These are phyloP conservation scores for Phragmatobia fuliginosa DNA, from an alignment of 2,888 invertebrate genomes.

Conservation along the genomic window DNA sequence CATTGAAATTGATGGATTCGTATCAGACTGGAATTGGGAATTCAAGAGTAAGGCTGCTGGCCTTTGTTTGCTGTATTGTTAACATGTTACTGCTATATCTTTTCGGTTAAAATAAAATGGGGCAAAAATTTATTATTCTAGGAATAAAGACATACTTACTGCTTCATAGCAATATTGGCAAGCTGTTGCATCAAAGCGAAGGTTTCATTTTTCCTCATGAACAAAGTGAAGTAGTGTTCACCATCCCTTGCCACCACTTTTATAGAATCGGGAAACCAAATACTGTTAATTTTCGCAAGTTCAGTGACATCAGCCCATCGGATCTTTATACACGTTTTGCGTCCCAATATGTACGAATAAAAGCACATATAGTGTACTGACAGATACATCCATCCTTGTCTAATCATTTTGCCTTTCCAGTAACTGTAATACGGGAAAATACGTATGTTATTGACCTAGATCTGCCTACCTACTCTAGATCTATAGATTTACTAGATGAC, in stretches of 20 bases:
- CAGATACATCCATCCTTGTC: slow-evolving; percentile 99
- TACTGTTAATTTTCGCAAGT: slow-evolving; percentile 91
- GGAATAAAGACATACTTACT: slow-evolving; percentile 78
- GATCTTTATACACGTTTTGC: slow-evolving; percentile 94
- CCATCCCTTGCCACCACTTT: slow-evolving; percentile 94
- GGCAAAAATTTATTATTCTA: neutral
- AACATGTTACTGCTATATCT: neutral
- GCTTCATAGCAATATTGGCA: slow-evolving; percentile 98
- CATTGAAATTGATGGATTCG: too few relatives aligned
- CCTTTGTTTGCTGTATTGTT: neutral
- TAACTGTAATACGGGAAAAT: slow-evolving; percentile 88
- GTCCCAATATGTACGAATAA: slow-evolving; percentile 97
- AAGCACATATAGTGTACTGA: slow-evolving; percentile 98
- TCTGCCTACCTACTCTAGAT: neutral
- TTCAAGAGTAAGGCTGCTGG: too few relatives aligned
- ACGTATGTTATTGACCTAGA: neutral
- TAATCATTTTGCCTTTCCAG: slow-evolving; percentile 96
- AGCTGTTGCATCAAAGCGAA: slow-evolving; percentile 97
- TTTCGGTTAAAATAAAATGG: neutral
- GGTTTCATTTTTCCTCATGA: slow-evolving; percentile 95
- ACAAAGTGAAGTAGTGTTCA: slow-evolving; percentile 96
- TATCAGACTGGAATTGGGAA: too few relatives aligned
- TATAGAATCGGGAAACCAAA: slow-evolving; percentile 94
- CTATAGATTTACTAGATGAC: neutral
- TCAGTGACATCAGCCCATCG: slow-evolving; percentile 96